Base-by-base conservation (phyloP, 2,797 vertebrate species). In the Microcaecilia unicolor region DNA sequence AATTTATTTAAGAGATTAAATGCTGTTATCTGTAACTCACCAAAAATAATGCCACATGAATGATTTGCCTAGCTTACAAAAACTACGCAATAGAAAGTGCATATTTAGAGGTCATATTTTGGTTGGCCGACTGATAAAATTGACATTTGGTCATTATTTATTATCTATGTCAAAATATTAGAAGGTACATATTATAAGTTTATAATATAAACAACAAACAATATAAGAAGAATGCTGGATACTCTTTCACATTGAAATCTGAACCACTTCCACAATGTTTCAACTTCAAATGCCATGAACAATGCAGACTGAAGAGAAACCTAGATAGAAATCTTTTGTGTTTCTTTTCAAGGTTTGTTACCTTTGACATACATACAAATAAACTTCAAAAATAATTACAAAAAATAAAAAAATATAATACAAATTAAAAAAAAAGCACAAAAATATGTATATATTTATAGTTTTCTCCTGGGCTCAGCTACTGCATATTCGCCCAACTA, bases 1-100 rank as follows among this genome's bases (percentile, higher is more conserved):
- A 76, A 70, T 43, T 51, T 61, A 51, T 72, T 62, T 66, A 58
- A 73, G 80, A 80, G 76, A 65, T 73, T 77, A 75, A 74, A 75
- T n/a, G 74, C 69, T 74, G 67, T 69, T 73, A 76, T 71, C 64
- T 70, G 71, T 70, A 63, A 75, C 65, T 61, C 49, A 45, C 75
- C 69, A 77, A 76, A 81, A 76, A 56, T 54, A 77, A 77, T 74
- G n/a, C n/a, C n/a, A 81, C 72, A 79, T 68, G 78, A 74, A 72
- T 78, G 80, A 83, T 78, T 78, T 75, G 80, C 73, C 77, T 60
- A 67, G 65, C 60, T 79, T 76, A 81, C 47, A 80, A 81, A 81
- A 80, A 48, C 76, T 78, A 78, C 75, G 77, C 59, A 39, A 72
- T 72, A 67, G n/a, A 83, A 85, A 85, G 79, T 84, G 80, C 76